phyloP scores from a whole-genome alignment of 2,888 invertebrate genomes.

The Drosophila mettleri region DNA sequence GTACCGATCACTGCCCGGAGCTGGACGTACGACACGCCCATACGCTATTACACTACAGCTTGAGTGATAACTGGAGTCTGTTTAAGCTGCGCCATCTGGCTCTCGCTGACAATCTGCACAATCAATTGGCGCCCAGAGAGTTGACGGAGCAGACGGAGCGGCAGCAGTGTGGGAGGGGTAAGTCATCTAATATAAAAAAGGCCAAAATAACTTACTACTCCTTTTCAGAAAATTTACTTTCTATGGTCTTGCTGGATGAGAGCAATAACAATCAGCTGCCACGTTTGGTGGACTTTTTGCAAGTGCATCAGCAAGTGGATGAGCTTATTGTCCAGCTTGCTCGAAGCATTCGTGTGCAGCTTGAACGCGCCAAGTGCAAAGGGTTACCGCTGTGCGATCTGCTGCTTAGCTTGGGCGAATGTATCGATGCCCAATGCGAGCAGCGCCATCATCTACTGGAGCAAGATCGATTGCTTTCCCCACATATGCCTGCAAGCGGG shows the following conservation, averaged over 20 bases:
- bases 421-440: constrained; percentile 34
- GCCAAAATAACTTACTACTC: background rate
- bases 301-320: constrained; percentile 51
- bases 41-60: constrained; percentile 54
- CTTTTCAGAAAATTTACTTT: constrained; percentile 26
- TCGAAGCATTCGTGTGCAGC: constrained; percentile 37
- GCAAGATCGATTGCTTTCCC: constrained; percentile 19
- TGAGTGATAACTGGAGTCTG: constrained; percentile 58
- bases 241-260: constrained; percentile 55
- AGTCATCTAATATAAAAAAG: background rate
- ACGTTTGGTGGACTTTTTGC: constrained; percentile 60
- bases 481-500: constrained; percentile 30
- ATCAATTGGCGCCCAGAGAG: constrained; percentile 20
- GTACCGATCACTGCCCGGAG: constrained; percentile 67
- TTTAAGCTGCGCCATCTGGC: constrained; percentile 58
- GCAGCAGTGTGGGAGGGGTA: constrained; percentile 2
- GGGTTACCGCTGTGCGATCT: constrained; percentile 40
- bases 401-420: constrained; percentile 46
- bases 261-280: constrained; percentile 54
- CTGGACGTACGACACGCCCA: constrained; percentile 53
- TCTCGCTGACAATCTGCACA: constrained; percentile 42
- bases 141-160: background rate
- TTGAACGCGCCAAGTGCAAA: constrained; percentile 10
- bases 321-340: constrained; percentile 33
- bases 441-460: constrained; percentile 46